A percentile compares a stretch with the other conserved stretches of the same genome.
These are phyloP conservation scores for Actias luna DNA, from an alignment of 2,888 invertebrate species.

Conservation along the genomic window DNA sequence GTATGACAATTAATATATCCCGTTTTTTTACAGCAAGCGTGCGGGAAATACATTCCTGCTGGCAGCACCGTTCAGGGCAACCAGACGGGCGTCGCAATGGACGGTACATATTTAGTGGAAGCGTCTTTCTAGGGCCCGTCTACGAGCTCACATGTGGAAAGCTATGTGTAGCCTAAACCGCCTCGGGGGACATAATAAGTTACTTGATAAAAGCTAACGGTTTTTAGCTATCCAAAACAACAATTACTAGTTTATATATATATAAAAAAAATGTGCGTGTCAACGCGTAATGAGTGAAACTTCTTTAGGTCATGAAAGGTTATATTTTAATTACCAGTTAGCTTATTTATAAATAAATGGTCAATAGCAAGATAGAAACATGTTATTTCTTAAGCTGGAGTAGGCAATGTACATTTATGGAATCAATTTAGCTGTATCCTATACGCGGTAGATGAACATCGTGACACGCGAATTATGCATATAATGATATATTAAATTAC, in stretches of 20 bases:
- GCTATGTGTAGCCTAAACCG: constrained; percentile 56
- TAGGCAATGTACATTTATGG: too few species aligned
- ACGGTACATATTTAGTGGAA: constrained; percentile 92
- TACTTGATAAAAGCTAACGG: constrained; percentile 30
- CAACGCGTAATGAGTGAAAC: too few species aligned
- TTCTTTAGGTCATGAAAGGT: too few species aligned
- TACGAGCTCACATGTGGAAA: constrained; percentile 64
- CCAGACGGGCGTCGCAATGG: constrained; percentile 91
- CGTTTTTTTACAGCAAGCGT: constrained; percentile 85
- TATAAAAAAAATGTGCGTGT: constrained; percentile 30
- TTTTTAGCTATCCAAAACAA: constrained; percentile 37
- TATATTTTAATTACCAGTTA: too few species aligned
- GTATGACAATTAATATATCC: constrained; percentile 18
- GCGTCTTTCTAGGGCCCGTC: constrained; percentile 87
- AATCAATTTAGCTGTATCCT: too few species aligned
- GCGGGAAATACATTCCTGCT: constrained; percentile 93
- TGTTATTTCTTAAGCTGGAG: too few species aligned
- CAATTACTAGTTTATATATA: constrained; percentile 68
- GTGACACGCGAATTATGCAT: too few species aligned
- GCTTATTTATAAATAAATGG: too few species aligned
- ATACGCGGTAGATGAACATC: too few species aligned
- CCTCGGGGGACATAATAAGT: constrained; percentile 23
- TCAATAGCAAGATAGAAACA: too few species aligned
- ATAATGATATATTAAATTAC: too few species aligned
- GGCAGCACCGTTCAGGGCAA: constrained; percentile 90